Percentiles rank a stretch among this genome's conserved stretches.
Evolutionary conservation across 2,113 vertebrate genomes (phyloP).

Genomic region (Nyctereutes procyonoides): DNA sequence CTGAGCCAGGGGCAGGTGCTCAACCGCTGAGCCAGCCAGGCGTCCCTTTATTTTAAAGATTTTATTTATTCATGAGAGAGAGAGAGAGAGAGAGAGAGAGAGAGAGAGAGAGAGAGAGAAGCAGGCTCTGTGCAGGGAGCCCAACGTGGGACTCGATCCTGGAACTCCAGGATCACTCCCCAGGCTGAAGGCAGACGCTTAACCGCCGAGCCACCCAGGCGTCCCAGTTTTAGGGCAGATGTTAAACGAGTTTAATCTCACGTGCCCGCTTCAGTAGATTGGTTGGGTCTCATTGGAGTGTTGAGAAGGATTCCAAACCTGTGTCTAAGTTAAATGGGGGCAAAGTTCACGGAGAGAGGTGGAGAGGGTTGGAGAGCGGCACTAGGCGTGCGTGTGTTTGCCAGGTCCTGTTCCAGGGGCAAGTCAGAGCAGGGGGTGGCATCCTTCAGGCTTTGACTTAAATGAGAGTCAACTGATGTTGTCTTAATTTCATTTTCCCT

Average conservation of each 20-base stretch:
- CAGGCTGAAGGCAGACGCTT: too few relatives aligned
- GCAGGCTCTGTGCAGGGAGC: too few relatives aligned
- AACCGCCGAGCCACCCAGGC: too few relatives aligned
- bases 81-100: too few relatives aligned
- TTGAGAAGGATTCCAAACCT: not conserved
- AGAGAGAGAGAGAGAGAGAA: too few relatives aligned
- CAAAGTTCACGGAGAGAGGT: not conserved
- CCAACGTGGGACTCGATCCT: too few relatives aligned
- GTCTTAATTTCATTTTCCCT: not conserved
- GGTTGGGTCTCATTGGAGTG: not conserved
- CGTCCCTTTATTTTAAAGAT: too few relatives aligned
- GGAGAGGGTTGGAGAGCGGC: not conserved
- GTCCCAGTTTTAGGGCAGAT: not conserved
- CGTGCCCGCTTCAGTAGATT: not conserved
- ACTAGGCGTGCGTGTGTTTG: fast-evolving
- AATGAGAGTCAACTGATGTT: not conserved
- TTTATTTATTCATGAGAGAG: too few relatives aligned
- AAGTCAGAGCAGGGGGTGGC: not conserved
- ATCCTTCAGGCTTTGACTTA: not conserved
- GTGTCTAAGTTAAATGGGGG: not conserved
- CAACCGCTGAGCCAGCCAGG: too few relatives aligned
- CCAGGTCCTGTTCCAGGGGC: not conserved
- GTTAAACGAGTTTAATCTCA: not conserved
- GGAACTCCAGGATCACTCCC: too few relatives aligned
- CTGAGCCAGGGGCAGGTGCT: too few relatives aligned